Evolutionary conservation across 2,113 vertebrate species (phyloP).

Genomic region (Cyanocitta stelleri): DNA sequence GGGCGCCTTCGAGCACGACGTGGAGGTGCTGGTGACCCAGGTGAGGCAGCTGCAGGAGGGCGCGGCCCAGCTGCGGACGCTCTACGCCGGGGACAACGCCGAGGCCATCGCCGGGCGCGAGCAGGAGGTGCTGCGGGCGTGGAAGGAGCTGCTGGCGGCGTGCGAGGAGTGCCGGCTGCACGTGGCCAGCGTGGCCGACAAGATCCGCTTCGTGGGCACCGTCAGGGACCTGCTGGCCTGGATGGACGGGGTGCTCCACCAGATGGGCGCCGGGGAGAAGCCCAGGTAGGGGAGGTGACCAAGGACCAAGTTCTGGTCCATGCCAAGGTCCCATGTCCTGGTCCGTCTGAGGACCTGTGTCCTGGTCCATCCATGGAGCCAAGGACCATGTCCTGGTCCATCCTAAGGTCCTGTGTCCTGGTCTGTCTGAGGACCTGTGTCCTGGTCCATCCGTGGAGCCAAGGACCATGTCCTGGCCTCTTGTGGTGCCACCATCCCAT

Average conservation of each 20-base stretch:
- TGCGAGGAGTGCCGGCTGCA: constrained; percentile 91
- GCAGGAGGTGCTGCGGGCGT: constrained; percentile 86
- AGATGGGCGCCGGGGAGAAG: constrained; percentile 89
- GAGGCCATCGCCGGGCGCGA: constrained; percentile 88
- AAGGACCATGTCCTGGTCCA: neutral
- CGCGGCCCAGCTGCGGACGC: constrained; percentile 88
- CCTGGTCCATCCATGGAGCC: neutral
- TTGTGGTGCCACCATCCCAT: too few relatives aligned
- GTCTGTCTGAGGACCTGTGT: too few relatives aligned
- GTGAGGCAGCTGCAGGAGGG: constrained; percentile 93
- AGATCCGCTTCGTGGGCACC: constrained; percentile 83
- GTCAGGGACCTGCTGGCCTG: constrained; percentile 86
- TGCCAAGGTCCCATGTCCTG: accelerated
- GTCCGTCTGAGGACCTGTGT: too few relatives aligned
- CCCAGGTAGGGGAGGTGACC: constrained; percentile 74
- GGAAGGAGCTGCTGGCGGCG: constrained; percentile 88
- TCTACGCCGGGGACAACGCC: constrained; percentile 91
- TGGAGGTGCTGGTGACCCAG: constrained; percentile 87
- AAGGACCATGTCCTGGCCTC: too few relatives aligned
- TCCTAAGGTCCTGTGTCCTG: neutral
- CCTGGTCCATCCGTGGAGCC: neutral
- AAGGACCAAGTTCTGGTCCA: accelerated
- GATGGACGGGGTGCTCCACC: constrained; percentile 90
- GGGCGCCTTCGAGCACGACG: constrained; percentile 88
- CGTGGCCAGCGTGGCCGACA: constrained; percentile 88